Evolutionary conservation across 2,797 vertebrate species (phyloP).

Genomic region (Clamator glandarius): DNA sequence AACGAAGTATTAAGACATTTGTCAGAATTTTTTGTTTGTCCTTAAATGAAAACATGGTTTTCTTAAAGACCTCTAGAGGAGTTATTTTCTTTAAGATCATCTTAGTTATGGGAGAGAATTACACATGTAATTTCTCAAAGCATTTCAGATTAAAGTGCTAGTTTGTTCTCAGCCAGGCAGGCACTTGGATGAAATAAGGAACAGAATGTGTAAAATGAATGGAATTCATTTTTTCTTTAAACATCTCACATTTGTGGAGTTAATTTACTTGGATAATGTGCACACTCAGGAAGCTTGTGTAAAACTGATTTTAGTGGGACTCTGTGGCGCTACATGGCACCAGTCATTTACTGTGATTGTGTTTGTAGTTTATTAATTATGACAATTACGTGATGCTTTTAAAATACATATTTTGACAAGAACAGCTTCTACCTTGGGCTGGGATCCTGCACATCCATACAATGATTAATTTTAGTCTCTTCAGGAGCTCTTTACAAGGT

Average conservation of each 20-base stretch:
- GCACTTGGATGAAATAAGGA: constrained; percentile 1
- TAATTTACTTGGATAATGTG: background rate
- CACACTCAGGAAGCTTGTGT: background rate
- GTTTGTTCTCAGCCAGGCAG: background rate
- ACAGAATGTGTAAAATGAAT: constrained; percentile 25
- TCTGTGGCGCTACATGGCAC: background rate
- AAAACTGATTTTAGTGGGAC: background rate
- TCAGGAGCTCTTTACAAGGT: background rate
- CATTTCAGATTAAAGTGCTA: background rate
- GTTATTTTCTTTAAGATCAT: constrained; percentile 1
- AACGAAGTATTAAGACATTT: constrained; percentile 22
- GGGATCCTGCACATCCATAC: background rate
- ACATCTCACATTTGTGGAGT: background rate
- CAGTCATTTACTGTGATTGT: background rate
- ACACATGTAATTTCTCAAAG: constrained; percentile 1
- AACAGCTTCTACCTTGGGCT: background rate
- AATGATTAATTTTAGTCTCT: background rate
- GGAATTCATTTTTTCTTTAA: constrained; percentile 31
- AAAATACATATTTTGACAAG: background rate
- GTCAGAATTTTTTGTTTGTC: constrained; percentile 14
- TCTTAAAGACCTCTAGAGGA: background rate
- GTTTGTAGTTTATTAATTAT: background rate
- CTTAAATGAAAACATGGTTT: constrained; percentile 11
- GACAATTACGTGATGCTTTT: background rate
- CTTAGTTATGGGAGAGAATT: background rate